Conservation (phyloP, 2,797 vertebrate species). For the Acridotheres tristis region DNA sequence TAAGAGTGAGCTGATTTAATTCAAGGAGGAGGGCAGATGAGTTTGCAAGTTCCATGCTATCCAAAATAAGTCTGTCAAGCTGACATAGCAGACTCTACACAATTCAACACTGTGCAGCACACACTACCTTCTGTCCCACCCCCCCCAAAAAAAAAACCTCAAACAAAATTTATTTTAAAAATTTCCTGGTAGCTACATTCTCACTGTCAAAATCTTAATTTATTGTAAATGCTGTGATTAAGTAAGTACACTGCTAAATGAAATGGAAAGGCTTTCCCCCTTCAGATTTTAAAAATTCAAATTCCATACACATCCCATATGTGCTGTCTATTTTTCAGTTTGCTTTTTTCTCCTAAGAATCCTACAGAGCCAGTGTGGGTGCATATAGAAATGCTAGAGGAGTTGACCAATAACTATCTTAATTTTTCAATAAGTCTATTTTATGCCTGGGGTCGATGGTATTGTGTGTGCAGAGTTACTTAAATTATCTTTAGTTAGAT, state of each 20-base stretch:
- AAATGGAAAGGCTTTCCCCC: background rate
- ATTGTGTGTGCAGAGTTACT: slow-evolving; percentile 34
- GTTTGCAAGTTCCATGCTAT: background rate
- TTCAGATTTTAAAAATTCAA: background rate
- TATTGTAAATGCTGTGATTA: background rate
- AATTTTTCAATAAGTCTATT: slow-evolving; percentile 6
- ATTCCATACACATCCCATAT: background rate
- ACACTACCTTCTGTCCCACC: rapidly evolving
- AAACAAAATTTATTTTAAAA: background rate
- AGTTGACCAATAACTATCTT: background rate
- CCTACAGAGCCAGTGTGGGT: background rate
- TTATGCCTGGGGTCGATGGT: background rate
- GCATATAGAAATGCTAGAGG: background rate
- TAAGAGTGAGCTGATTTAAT: background rate
- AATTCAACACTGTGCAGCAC: background rate
- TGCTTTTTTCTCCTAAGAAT: background rate
- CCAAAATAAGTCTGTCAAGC: background rate
- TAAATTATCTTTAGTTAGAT: slow-evolving; percentile 66
- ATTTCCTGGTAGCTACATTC: background rate
- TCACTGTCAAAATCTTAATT: background rate
- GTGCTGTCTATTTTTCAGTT: background rate
- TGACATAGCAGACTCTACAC: background rate
- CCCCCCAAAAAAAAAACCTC: too few species aligned
- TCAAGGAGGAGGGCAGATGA: background rate
- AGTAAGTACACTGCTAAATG: background rate